Evolutionary conservation across 1,140 invertebrate species (phyloP).

Genomic region (Pseudomyrmex flavicornis): DNA sequence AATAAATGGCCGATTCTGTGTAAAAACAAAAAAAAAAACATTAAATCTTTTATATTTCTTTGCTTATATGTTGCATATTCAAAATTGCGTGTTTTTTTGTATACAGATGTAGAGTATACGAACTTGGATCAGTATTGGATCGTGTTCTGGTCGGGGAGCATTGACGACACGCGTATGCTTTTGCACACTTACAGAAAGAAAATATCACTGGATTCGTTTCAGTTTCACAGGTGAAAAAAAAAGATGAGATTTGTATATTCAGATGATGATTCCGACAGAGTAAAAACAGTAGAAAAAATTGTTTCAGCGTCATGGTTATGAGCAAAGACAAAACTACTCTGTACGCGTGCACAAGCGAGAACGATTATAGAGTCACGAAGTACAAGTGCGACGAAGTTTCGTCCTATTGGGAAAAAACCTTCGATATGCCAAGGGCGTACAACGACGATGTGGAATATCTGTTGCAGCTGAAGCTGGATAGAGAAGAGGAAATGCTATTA

Average conservation of each 20-base stretch:
- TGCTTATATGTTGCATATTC: constrained; percentile 32
- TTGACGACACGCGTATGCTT: constrained; percentile 90
- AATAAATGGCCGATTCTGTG: constrained; percentile 90
- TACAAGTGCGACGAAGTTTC: constrained; percentile 85
- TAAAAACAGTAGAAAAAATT: neutral
- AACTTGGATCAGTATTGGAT: constrained; percentile 90
- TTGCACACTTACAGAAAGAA: constrained; percentile 87
- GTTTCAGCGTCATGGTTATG: constrained; percentile 88
- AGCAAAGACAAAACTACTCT: constrained; percentile 86
- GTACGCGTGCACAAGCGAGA: constrained; percentile 87
- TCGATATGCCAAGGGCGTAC: constrained; percentile 87
- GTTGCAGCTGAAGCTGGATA: constrained; percentile 93
- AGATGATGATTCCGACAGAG: constrained; percentile 53
- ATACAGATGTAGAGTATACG: constrained; percentile 90
- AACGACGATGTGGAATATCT: constrained; percentile 91
- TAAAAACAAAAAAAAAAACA: constrained; percentile 79
- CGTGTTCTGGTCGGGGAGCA: constrained; percentile 92
- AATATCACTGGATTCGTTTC: constrained; percentile 87
- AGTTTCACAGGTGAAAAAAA: constrained; percentile 89
- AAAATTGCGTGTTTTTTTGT: constrained; percentile 31
- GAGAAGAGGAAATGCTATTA: constrained; percentile 92
- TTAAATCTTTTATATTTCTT: constrained; percentile 27
- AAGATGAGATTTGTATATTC: neutral
- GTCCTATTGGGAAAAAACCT: constrained; percentile 87
- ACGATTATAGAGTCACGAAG: constrained; percentile 86